Evolutionary conservation across 2,797 vertebrate genomes (phyloP).

Genomic region (Ambastaia sidthimunki): DNA sequence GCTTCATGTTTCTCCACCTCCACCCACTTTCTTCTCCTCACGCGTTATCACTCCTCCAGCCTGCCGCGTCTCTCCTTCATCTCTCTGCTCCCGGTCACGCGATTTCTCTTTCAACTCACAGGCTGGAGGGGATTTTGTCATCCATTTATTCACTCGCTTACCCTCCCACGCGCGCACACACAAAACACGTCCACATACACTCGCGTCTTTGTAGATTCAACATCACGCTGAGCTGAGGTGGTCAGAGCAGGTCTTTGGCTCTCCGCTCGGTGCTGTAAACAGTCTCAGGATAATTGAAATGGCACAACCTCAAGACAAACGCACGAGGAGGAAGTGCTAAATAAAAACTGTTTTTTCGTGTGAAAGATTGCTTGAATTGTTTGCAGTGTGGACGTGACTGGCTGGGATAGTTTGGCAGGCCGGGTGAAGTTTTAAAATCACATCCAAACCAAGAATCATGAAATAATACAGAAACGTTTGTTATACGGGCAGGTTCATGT

Average conservation of each 20-base stretch:
- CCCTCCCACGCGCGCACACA: slow-evolving; percentile 39
- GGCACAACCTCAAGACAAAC: slow-evolving; percentile 44
- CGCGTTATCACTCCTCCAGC: slow-evolving; percentile 49
- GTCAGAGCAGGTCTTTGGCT: slow-evolving; percentile 35
- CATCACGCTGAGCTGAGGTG: slow-evolving; percentile 43
- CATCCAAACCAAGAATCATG: background rate
- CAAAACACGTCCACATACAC: background rate
- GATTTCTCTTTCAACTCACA: slow-evolving; percentile 49
- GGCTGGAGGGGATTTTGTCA: slow-evolving; percentile 50
- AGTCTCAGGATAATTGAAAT: slow-evolving; percentile 43
- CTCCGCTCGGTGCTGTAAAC: slow-evolving; percentile 51
- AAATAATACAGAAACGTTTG: background rate
- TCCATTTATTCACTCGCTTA: slow-evolving; percentile 53
- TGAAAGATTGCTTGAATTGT: slow-evolving; percentile 24
- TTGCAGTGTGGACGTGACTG: slow-evolving; percentile 27
- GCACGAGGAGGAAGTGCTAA: slow-evolving; percentile 34
- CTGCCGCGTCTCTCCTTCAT: slow-evolving; percentile 40
- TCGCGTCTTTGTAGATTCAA: slow-evolving; percentile 35
- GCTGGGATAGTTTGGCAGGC: slow-evolving; percentile 9
- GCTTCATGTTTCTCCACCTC: slow-evolving; percentile 39
- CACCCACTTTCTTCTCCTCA: slow-evolving; percentile 38
- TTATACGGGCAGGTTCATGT: too few species aligned
- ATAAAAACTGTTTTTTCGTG: slow-evolving; percentile 8
- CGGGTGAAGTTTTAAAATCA: background rate
- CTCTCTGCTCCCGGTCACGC: slow-evolving; percentile 37